Conservation (phyloP, 2,113 vertebrate species). For the Diadophis punctatus region DNA sequence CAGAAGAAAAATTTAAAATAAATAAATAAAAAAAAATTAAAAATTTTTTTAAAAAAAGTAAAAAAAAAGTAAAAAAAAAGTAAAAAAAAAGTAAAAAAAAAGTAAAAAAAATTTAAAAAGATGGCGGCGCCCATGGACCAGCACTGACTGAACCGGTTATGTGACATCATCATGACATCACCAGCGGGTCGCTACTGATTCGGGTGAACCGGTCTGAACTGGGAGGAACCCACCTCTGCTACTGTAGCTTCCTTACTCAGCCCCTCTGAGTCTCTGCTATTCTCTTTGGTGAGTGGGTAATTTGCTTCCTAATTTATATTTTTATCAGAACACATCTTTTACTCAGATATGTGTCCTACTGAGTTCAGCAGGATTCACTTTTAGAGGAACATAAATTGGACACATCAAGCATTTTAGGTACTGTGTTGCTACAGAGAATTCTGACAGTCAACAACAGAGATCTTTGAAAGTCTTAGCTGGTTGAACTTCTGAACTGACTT, state of each 20-base stretch:
- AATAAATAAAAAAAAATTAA: too few species aligned
- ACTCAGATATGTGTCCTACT: neutral
- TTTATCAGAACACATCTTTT: neutral
- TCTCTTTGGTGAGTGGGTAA: neutral
- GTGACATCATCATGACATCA: too few species aligned
- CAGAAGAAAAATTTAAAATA: too few species aligned
- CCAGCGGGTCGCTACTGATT: too few species aligned
- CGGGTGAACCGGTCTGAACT: too few species aligned
- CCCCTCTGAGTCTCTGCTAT: neutral
- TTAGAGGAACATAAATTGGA: neutral
- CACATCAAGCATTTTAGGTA: neutral
- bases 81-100: too few species aligned
- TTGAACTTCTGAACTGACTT: neutral
- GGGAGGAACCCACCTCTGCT: too few species aligned
- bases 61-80: too few species aligned
- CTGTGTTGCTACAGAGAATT: neutral
- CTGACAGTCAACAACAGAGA: neutral
- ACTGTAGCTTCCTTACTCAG: neutral
- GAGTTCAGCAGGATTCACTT: neutral
- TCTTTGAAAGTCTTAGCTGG: conserved; percentile 7
- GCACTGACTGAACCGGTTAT: too few species aligned
- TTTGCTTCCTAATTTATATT: neutral
- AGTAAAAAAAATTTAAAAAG: too few species aligned
- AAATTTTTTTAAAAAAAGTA: too few species aligned
- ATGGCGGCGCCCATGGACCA: too few species aligned